These are phyloP conservation scores for Xenopus tropicalis DNA, from an alignment of 2,113 vertebrate species.

Conservation along the genomic window UCB_Xtro_10.0 CM004444.2:173221501-173222000, in stretches of 20 bases:
- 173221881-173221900: conserved; percentile 2
- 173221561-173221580: neutral
- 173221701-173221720: conserved; percentile 40
- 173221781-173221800: neutral
- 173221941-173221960: conserved; percentile 18
- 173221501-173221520: too few species aligned
- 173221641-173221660: conserved; percentile 1
- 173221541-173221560: too few species aligned
- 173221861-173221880: neutral
- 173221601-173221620: neutral
- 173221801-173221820: neutral
- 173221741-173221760: neutral
- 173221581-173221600: neutral
- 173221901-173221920: neutral
- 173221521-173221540: too few species aligned
- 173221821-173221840: neutral
- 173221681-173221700: conserved; percentile 27
- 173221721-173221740: conserved; percentile 6
- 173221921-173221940: conserved; percentile 10
- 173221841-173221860: neutral
- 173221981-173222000: neutral
- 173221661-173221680: conserved; percentile 12
- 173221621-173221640: conserved; percentile 3
- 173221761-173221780: neutral
- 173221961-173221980: neutral